Conservation (phyloP, 2,888 invertebrate genomes). For the Eupelmus urozonus region DNA sequence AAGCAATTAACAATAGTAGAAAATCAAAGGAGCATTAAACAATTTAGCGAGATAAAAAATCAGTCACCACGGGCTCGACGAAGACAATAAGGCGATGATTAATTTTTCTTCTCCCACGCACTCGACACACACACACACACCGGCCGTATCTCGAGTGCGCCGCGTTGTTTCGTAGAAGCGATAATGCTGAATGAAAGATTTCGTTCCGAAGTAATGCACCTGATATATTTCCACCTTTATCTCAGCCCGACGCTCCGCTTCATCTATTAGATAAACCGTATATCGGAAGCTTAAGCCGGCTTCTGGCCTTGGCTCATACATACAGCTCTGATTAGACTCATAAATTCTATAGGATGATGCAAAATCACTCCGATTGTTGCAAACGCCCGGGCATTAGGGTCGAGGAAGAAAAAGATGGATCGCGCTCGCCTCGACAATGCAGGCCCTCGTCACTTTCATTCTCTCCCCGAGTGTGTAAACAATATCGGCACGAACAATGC, state of each 20-base stretch:
- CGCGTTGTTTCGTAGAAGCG: conserved; percentile 37
- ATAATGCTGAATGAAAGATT: conserved; percentile 38
- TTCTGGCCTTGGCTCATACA: neutral
- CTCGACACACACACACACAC: neutral
- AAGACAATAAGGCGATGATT: conserved; percentile 32
- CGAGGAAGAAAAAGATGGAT: too few relatives aligned
- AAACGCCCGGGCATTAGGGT: too few relatives aligned
- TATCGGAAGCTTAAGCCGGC: neutral
- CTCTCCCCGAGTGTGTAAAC: too few relatives aligned
- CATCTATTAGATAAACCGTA: conserved; percentile 20
- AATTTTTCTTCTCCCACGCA: conserved; percentile 22
- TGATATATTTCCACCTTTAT: conserved; percentile 38
- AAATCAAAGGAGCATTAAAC: neutral
- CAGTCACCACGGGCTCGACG: conserved; percentile 3
- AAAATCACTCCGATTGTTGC: too few relatives aligned
- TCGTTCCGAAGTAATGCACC: conserved; percentile 27
- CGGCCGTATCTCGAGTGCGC: neutral
- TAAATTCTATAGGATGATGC: too few relatives aligned
- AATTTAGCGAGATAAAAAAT: conserved; percentile 9
- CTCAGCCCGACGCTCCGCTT: conserved; percentile 23
- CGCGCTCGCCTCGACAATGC: too few relatives aligned
- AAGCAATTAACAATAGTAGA: too few relatives aligned
- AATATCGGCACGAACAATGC: too few relatives aligned
- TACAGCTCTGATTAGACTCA: too few relatives aligned
- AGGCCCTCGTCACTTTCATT: too few relatives aligned